Conservation (phyloP, 2,797 vertebrate genomes). For the Pangasius mekongensis region DNA sequence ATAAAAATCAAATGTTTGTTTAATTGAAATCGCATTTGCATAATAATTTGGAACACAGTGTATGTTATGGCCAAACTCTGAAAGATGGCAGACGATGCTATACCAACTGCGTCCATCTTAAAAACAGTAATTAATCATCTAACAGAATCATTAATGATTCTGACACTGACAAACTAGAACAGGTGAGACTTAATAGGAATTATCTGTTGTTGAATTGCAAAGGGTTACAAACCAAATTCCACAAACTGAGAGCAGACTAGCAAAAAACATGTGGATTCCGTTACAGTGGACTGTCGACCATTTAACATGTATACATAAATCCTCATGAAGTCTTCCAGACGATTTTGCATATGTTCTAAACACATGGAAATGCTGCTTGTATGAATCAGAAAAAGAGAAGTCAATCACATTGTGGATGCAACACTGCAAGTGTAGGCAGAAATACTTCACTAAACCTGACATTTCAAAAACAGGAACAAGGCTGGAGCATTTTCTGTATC, state of each 20-base stretch:
- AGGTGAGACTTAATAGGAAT: neutral
- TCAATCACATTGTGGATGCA: neutral
- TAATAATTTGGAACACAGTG: too few relatives aligned
- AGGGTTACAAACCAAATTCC: neutral
- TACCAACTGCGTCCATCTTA: neutral
- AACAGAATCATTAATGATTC: neutral
- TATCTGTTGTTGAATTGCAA: neutral
- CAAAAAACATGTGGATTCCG: neutral
- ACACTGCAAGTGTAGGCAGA: neutral
- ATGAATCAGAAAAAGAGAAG: conserved; percentile 15
- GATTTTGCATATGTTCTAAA: neutral
- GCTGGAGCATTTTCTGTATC: neutral
- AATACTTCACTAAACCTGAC: conserved; percentile 22
- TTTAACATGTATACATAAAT: neutral
- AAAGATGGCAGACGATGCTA: neutral
- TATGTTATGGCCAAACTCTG: neutral
- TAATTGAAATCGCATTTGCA: too few relatives aligned
- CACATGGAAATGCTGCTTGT: neutral
- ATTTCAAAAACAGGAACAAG: conserved; percentile 45
- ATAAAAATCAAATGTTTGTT: too few relatives aligned
- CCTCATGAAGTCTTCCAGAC: neutral
- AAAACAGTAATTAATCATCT: neutral
- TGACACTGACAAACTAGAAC: neutral
- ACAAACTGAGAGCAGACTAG: neutral
- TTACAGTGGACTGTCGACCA: neutral